Conservation (phyloP, 2,888 invertebrate genomes). For the Drosophila incognita region DNA sequence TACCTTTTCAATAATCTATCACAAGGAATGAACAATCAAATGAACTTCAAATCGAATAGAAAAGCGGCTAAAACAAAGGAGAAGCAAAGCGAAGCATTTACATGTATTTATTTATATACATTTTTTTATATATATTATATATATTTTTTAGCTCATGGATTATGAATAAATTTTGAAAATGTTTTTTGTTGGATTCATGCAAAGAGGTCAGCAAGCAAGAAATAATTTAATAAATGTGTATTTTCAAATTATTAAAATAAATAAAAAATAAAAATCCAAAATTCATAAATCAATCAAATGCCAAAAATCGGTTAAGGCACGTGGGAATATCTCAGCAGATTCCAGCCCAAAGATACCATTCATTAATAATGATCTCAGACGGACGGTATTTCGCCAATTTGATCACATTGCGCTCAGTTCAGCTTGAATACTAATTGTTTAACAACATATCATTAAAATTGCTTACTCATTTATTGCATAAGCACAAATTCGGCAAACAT, state of each 20-base stretch:
- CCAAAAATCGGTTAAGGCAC: background rate
- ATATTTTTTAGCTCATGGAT: background rate
- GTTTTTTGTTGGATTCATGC: background rate
- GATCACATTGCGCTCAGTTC: background rate
- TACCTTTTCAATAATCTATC: conserved; percentile 27
- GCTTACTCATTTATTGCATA: background rate
- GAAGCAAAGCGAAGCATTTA: background rate
- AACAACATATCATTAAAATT: background rate
- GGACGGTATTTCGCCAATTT: background rate
- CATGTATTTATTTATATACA: background rate
- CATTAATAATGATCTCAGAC: background rate
- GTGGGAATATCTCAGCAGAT: background rate
- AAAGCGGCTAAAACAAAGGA: background rate
- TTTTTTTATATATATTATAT: background rate
- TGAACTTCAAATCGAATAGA: background rate
- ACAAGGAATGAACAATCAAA: conserved; percentile 7
- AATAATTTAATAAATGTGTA: background rate
- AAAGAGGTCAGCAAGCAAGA: background rate
- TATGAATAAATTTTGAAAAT: background rate
- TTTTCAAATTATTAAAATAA: background rate
- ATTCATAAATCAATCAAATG: background rate
- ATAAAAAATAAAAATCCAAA: background rate
- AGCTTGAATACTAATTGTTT: background rate
- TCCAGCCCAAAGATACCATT: background rate
- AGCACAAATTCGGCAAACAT: background rate